phyloP scores from a whole-genome alignment of 2,797 vertebrate species.

The Clamator glandarius region DNA sequence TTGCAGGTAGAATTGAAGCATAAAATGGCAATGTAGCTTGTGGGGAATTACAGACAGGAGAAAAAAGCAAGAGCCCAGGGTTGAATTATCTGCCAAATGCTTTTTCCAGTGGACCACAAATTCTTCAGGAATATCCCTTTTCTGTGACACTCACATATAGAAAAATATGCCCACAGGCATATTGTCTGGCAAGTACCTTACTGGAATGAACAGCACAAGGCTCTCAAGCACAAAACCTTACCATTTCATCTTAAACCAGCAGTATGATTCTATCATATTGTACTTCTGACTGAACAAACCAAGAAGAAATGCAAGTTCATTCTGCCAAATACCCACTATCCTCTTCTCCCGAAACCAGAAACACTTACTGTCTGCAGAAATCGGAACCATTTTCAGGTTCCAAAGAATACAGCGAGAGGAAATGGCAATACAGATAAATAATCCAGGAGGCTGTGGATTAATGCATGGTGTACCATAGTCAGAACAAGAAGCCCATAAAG shows the following conservation, averaged over 20 bases:
- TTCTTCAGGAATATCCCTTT: neutral
- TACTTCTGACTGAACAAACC: neutral
- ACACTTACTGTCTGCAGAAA: neutral
- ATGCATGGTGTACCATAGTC: neutral
- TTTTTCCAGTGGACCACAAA: neutral
- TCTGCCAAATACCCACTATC: neutral
- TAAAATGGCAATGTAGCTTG: neutral
- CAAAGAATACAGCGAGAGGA: neutral
- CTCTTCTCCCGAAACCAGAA: neutral
- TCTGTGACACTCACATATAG: neutral
- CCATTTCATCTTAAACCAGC: neutral
- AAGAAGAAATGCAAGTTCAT: neutral
- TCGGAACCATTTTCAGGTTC: neutral
- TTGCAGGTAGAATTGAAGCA: neutral
- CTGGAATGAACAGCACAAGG: neutral
- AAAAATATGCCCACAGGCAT: neutral
- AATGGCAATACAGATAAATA: neutral
- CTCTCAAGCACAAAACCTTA: neutral
- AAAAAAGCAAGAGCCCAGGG: neutral
- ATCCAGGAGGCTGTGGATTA: neutral
- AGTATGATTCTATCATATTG: neutral
- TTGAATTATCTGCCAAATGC: neutral
- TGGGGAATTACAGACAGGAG: neutral
- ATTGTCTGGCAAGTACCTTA: neutral
- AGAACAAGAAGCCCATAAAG: neutral